These are phyloP conservation scores for Nicator chloris DNA, from an alignment of 2,113 vertebrate species.

Conservation along the genomic window DNA sequence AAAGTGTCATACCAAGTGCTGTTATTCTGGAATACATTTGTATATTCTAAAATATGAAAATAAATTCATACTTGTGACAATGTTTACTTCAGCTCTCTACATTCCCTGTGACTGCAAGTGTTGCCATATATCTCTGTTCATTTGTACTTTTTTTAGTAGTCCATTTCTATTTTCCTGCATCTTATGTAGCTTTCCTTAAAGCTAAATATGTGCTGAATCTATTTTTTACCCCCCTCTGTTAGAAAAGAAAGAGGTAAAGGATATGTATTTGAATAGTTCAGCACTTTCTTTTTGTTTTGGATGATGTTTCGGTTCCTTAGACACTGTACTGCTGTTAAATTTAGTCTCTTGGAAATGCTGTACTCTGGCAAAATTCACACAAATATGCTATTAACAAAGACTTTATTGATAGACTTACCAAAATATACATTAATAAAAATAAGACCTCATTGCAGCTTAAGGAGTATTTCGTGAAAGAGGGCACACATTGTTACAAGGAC, in stretches of 20 bases:
- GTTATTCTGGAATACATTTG: background rate
- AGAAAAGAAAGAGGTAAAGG: background rate
- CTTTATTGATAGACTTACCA: constrained; percentile 36
- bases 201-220: background rate
- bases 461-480: constrained; percentile 7
- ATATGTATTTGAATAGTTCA: background rate
- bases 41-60: background rate
- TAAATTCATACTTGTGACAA: background rate
- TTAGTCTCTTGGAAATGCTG: constrained; percentile 23
- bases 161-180: background rate
- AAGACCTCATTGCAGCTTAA: background rate
- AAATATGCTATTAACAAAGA: constrained; percentile 21
- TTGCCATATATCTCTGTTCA: background rate
- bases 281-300: background rate
- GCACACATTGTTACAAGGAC: constrained; percentile 1
- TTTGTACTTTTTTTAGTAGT: background rate
- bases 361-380: constrained; percentile 27
- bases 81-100: background rate
- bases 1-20: background rate
- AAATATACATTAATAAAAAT: constrained; percentile 46
- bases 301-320: background rate
- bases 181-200: background rate
- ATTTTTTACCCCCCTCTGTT: background rate
- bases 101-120: background rate
- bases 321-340: constrained; percentile 10